These are phyloP conservation scores for Eunapius fragilis DNA, from an alignment of 37 sponge, comb jelly and placozoan species.

Conservation along the genomic window DNA sequence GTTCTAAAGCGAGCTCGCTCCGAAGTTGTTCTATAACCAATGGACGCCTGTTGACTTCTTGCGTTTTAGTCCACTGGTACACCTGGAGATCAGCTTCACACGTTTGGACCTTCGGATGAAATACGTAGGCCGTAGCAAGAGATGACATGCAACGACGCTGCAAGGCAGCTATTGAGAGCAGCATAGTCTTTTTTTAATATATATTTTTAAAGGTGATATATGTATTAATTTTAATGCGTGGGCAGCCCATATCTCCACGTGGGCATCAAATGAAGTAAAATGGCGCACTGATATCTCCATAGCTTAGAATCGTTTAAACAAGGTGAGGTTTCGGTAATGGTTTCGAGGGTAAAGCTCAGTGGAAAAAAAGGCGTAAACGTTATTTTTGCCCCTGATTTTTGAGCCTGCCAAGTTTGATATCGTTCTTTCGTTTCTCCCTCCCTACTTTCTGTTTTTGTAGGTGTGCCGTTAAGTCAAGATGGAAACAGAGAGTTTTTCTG, in stretches of 20 bases:
- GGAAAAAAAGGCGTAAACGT: background rate
- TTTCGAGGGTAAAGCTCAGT: background rate
- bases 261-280: no score
- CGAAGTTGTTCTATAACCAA: background rate
- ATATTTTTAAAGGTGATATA: no score
- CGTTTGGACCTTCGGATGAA: constrained; percentile 44
- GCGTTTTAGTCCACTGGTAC: constrained; percentile 60
- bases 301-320: no score
- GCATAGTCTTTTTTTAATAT: no score
- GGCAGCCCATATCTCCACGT: no score
- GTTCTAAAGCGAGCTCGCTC: constrained; percentile 10
- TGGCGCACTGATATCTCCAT: no score
- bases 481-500: constrained; percentile 38
- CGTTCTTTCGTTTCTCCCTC: no score
- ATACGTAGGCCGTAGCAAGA: constrained; percentile 29
- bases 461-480: background rate
- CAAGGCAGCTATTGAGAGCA: background rate
- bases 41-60: constrained; percentile 19
- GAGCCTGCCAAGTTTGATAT: background rate
- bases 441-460: no score
- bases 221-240: no score
- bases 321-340: no score
- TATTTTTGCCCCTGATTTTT: background rate
- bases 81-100: constrained; percentile 57
- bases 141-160: background rate